A percentile compares a stretch with the other conserved stretches of the same genome.
Evolutionary conservation across 2,797 vertebrate species (phyloP).

Genomic region (Sebastes minor): DNA sequence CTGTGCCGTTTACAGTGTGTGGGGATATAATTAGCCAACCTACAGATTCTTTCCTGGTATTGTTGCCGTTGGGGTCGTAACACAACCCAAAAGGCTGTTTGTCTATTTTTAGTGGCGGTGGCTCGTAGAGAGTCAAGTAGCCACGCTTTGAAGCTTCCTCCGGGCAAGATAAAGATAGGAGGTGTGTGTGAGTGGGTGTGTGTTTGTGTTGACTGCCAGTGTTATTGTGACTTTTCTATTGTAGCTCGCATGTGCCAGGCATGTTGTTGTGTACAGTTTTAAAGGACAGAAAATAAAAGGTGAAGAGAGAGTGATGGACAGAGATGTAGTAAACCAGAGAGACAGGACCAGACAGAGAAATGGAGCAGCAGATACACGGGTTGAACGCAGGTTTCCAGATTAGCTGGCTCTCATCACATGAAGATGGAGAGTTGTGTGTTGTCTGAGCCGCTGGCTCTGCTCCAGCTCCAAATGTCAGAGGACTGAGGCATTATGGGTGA

Average conservation of each 20-base stretch:
- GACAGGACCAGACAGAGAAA: conserved; percentile 1
- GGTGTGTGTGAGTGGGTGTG: conserved; percentile 13
- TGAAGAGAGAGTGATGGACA: background rate
- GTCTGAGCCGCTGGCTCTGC: conserved; percentile 13
- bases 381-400: conserved; percentile 16
- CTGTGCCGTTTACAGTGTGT: conserved; percentile 31
- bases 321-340: background rate
- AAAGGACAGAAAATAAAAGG: background rate
- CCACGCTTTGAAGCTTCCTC: conserved; percentile 51
- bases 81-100: conserved; percentile 56
- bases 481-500: conserved; percentile 17
- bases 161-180: conserved; percentile 26
- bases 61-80: conserved; percentile 73
- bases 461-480: conserved; percentile 42
- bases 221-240: background rate
- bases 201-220: background rate
- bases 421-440: conserved; percentile 29
- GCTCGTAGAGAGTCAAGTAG: conserved; percentile 39
- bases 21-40: conserved; percentile 65
- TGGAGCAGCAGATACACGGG: background rate
- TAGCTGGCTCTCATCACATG: conserved; percentile 28
- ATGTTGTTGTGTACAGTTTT: background rate
- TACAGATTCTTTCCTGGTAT: conserved; percentile 77
- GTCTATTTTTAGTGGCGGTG: conserved; percentile 70
- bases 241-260: too few relatives aligned